Evolutionary conservation across 2,113 vertebrate genomes (phyloP), one percentile per base, ranked within the genome.

Genomic region (Otis tarda): DNA sequence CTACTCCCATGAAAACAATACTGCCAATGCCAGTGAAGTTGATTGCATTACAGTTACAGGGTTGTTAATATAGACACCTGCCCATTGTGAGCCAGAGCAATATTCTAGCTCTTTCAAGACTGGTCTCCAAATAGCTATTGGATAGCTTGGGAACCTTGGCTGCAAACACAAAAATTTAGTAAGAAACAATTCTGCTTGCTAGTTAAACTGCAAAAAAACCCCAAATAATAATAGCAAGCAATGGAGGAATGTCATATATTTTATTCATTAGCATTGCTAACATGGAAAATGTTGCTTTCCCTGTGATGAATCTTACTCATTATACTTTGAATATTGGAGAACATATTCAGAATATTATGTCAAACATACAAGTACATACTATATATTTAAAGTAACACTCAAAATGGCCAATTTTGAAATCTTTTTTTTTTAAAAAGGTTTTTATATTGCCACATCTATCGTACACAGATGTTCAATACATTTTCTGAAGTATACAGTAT

Each of bases 341-440:
- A 92, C 18, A 27, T 31, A 96, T 90, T 94, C 81, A 57, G 83
- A 90, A 78, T 10, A 16, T 27, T 47, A 79, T 77, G 49, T 93
- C 89, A 93, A 75, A 81, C 68, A 76, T 28, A 63, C 55, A 87
- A 90, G 53, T 47, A 79, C 52, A 43, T 69, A 37, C 68, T 82
- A 77, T 93, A 94, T 86, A 93, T 90, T 96, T 97, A 95, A 94
- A 95, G 92, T 65, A 96, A 90, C 67, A 64, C 6, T 3, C 86
- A 96, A 97, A 97, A 78, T 12, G 68, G 85, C 83, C 96, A 87
- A 79, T 95, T 97, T 89, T 80, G 73, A 97, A 94, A 86, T n/a
- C 95, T 69, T 3, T 3, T 90, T 93, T 94, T 94, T 73, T 3
- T 3, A 91, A 92, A 95, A 59, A 60, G 45, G 50, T 19, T 80